Evolutionary conservation across 2,797 vertebrate species (phyloP), one percentile per base, ranked within the genome.

Genomic region (Rhodeus uyekii): DNA sequence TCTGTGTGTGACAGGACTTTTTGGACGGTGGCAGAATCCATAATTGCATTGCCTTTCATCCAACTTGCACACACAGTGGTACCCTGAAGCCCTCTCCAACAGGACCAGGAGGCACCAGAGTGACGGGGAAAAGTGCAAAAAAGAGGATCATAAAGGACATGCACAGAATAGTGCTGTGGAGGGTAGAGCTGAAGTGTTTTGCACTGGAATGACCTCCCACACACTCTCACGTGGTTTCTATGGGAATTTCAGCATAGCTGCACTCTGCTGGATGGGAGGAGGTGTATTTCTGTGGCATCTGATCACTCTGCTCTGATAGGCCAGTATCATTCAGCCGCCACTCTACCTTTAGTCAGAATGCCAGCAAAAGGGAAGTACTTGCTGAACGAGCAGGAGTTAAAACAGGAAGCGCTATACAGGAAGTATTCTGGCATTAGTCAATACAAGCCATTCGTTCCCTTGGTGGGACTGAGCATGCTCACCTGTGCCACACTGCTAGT

Each of bases 361-460:
- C 98, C 97, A 79, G 94, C 96, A 78, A 99, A 98, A 89, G 96
- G 97, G 88, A 96, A 97, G 92, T 99, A 99, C 93, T 96, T 98
- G 88, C 91, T 99, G 86, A 98, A 97, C 0, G 94, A 97, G 82
- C 96, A 92, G 2, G 95, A 97, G 86, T 92, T 94, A 76, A 96
- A 95, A 92, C 93, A 94, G 86, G 93, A 96, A 86, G 94, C 94
- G 0, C 93, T 99, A 36, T 99, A 98, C 5, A 95, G 96, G 89
- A 97, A 96, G 92, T 98, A 97, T 90, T 94, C 94, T 73, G 97
- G 96, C 85, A 96, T 96, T 78, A 97, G 95, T 89, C 97, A 98
- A 91, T 96, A 97, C 78, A 96, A 96, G 0, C 96, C 96, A 0
- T 94, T 99, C 88, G 95, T 97, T 38, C 89, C 95, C 50, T 91